A percentile compares a stretch with the other conserved stretches of the same genome.
These are phyloP conservation scores for Spatulosminthurus flaviceps DNA, from an alignment of 2,888 invertebrate species.

Conservation along the genomic window DNA sequence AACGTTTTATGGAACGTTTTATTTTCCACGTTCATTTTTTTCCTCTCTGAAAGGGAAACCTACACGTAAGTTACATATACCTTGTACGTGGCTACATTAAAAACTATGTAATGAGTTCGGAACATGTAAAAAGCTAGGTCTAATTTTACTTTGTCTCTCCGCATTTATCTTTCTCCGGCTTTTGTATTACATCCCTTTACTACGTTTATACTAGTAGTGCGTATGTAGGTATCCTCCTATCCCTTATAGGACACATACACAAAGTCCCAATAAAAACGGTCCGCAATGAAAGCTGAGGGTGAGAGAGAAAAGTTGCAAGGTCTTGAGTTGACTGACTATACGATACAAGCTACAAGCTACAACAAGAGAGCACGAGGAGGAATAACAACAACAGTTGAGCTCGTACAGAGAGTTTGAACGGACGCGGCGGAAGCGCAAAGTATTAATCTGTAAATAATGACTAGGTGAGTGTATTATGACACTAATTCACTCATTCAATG, in stretches of 20 bases:
- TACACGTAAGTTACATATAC: not conserved
- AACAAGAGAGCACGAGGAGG: too few relatives aligned
- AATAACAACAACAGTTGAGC: too few relatives aligned
- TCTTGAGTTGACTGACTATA: too few relatives aligned
- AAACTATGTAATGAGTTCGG: not conserved
- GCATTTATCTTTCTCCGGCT: too few relatives aligned
- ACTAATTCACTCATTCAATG: slow-evolving; percentile 36
- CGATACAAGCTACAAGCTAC: too few relatives aligned
- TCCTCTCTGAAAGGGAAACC: not conserved
- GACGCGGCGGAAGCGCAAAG: slow-evolving; percentile 47
- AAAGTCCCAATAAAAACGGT: too few relatives aligned
- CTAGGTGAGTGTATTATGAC: slow-evolving; percentile 45
- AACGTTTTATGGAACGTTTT: slow-evolving; percentile 38
- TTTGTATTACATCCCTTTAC: too few relatives aligned
- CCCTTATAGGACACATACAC: too few relatives aligned
- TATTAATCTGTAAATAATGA: slow-evolving; percentile 49
- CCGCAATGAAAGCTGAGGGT: not conserved
- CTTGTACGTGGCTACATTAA: not conserved
- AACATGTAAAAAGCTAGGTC: not conserved
- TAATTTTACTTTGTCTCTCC: slow-evolving; percentile 7
- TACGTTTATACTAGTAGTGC: too few relatives aligned
- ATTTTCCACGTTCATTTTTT: slow-evolving; percentile 28
- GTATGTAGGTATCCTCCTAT: too few relatives aligned
- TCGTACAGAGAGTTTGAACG: slow-evolving; percentile 23
- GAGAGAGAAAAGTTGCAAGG: slow-evolving; percentile 4